Evolutionary conservation across 1,140 invertebrate species (phyloP), one percentile per base, ranked within the genome.

Genomic region (Zophobas atratus): DNA sequence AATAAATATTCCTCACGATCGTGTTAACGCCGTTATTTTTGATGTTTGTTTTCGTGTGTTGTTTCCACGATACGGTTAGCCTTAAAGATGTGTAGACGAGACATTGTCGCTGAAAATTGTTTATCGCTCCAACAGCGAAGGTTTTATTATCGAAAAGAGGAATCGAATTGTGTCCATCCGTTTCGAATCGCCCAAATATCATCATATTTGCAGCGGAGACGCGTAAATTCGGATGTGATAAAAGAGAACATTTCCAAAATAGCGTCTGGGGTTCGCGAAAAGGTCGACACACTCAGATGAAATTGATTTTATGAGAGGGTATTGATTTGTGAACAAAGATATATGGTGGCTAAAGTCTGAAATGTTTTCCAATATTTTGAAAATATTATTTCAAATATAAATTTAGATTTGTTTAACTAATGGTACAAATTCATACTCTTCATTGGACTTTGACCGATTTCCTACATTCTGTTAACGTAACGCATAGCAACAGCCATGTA

Each of bases 121-220:
- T 51, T 51, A 51, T 51, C 49, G 49, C n/a, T 51, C 49, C 49
- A 51, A 51, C 49, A 51, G 49, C 49, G 49, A 51, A 4, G 6
- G 49, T 51, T 51, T 51, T 51, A 51, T 51, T 51, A 51, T 20
- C 49, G 49, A 51, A 51, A 51, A 51, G n/a, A 51, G 43, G 49
- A 51, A 51, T 51, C 49, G 49, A 51, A 51, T 51, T 51, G 49
- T 51, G 49, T 51, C 49, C 49, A 51, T 6, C 2, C n/a, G 49
- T 51, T 51, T 20, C 49, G 49, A 51, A 51, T 51, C 49, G 20
- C 8, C 49, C 4, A 20, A 51, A 51, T 51, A 20, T 20, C 4
- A 20, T 51, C 3, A 51, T 51, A 51, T 51, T 51, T 51, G 20
- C 4, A 20, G 49, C n/a, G 20, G 6, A 51, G 49, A 51, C 49